A percentile compares a stretch with the other conserved stretches of the same genome.
Conservation (phyloP, 2,797 vertebrate genomes). For the Ctenopoma kingsleyae region DNA sequence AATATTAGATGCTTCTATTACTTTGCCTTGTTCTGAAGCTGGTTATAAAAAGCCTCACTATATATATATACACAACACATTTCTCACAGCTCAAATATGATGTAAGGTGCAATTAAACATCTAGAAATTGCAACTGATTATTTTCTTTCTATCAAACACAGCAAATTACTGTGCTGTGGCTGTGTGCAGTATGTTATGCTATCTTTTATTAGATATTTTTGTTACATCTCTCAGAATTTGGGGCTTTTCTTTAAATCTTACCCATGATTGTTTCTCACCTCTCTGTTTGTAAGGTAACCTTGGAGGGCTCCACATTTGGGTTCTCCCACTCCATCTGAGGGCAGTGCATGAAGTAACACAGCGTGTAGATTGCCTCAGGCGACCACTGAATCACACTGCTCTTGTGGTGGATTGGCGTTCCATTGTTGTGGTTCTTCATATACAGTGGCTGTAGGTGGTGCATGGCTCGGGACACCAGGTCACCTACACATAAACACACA, state of each 20-base stretch:
- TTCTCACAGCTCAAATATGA: neutral
- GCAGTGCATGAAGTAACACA: conserved; percentile 99
- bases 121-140: neutral
- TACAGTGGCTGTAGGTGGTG: conserved; percentile 95
- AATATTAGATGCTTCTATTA: conserved; percentile 19
- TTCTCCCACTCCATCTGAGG: conserved; percentile 98
- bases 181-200: too few species aligned
- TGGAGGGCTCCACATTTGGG: conserved; percentile 94
- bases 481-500: conserved; percentile 82
- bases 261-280: conserved; percentile 85
- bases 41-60: neutral
- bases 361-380: conserved; percentile 95
- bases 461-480: conserved; percentile 96
- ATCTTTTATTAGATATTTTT: too few species aligned
- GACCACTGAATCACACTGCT: conserved; percentile 92
- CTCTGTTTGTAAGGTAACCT: conserved; percentile 94
- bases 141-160: neutral
- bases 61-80: neutral
- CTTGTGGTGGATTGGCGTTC: conserved; percentile 93
- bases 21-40: neutral
- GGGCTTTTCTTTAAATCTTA: neutral
- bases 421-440: conserved; percentile 90
- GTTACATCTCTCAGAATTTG: neutral
- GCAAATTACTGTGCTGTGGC: neutral
- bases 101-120: neutral